Evolutionary conservation across 2,888 invertebrate genomes (phyloP), one percentile per base, ranked within the genome.

Genomic region (Coecobrya sp.): DNA sequence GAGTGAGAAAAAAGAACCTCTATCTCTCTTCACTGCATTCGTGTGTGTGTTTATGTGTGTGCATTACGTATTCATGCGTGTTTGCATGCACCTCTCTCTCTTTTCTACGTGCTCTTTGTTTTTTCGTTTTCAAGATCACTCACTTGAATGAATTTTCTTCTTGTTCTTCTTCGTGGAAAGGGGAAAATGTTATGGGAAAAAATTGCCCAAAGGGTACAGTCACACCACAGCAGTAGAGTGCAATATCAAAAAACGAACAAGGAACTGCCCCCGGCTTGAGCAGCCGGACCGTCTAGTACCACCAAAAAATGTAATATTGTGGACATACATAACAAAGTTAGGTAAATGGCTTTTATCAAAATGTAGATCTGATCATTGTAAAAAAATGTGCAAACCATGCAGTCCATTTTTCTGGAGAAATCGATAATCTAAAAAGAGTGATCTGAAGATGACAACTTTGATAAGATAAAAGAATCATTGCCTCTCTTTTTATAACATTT

Each of bases 221-320:
- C 70, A 36, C 1, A 30, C 22, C 22, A 79, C 79, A 55, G 55
- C 49, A 27, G 2, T 0, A 36, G 36, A 36, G 36, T 36, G 36
- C 36, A 36, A 36, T 36, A 36, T 36, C 36, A 36, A 70, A 16
- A 7, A 45, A 22, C 2, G 19, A 86, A 86, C 73, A 79, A 88
- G 88, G 88, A 88, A 88, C 88, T 88, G 88, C 88, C 88, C 30
- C n/a, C 13, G 76, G 76, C 19, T 76, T 52, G 1, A 10, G 76
- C 49, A 76, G 52, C 65, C 52, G 62, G 76, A 22, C 70, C 70
- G 76, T 49, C 52, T 52, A 76, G 22, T 49, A 49, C 36, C 4
- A 59, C 59, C 59, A n/a, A 16, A 7, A 59, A 59, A 59, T 52
- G 16, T 52, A 52, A 7, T 52, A 2, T 45, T 52, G 11, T 52